Evolutionary conservation across 2,888 invertebrate genomes (phyloP), one percentile per base, ranked within the genome.

Genomic region (Protophormia terraenovae): DNA sequence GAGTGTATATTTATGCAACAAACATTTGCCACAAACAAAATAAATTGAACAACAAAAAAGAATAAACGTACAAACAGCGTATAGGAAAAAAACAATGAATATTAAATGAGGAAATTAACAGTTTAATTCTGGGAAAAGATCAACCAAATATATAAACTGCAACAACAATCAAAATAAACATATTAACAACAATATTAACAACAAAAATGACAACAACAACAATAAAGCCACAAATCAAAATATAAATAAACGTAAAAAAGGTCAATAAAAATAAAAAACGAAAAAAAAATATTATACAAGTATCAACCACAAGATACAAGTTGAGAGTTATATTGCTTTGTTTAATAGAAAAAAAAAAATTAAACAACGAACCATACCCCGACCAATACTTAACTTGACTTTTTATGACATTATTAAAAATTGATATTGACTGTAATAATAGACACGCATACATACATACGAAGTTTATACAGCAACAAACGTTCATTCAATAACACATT

Each of bases 321-420:
- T 71, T 71, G 27, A n/a, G n/a, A n/a, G n/a, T n/a, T n/a, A n/a
- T n/a, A n/a, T 27, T 69, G 32, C 10, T 41, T 12, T 16, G n/a
- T 50, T 64, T 62, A 22, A 38, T 27, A 76, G 27, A 22, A 14
- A 53, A 69, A 55, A 55, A 55, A n/a, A 8, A 1, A 7, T 12
- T 16, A 16, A 58, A 60, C n/a, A 67, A 67, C 3, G 32, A 47
- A 45, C 16, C 41, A 10, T 32, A 19, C 19, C 14, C 29, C 69
- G 14, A n/a, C 22, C 32, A 60, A 53, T 71, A 38, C 45, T 69
- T 50, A 8, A 24, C 47, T 24, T 47, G 38, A 27, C 8, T 53
- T 80, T 84, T 77, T 77, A 84, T 81, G 66, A 72, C 62, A 69
- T 84, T 84, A 81, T 77, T 81, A 84, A 84, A 77, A 81, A 81